These are phyloP conservation scores for Martes martes DNA, from an alignment of 2,113 vertebrate species.

Conservation along the genomic window DNA sequence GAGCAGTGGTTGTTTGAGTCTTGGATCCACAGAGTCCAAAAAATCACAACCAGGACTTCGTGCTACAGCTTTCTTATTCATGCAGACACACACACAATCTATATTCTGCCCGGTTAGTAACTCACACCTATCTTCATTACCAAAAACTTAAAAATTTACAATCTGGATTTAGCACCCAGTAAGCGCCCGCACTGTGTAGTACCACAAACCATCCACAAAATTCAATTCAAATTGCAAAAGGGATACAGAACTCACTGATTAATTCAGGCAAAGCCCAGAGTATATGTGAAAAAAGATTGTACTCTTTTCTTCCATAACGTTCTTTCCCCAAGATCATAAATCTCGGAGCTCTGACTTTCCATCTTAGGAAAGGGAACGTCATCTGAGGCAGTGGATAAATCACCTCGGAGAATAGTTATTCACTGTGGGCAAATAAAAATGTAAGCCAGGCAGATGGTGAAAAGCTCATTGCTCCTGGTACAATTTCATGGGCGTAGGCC, in stretches of 20 bases:
- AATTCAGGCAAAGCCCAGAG: not conserved
- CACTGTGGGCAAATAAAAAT: constrained; percentile 26
- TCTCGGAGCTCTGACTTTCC: not conserved
- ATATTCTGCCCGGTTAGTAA: not conserved
- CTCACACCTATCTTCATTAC: not conserved
- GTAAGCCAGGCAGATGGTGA: not conserved
- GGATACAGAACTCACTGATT: not conserved
- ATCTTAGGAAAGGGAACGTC: constrained; percentile 11
- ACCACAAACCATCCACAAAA: not conserved
- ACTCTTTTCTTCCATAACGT: constrained; percentile 17
- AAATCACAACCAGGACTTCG: not conserved
- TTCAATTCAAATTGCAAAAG: not conserved
- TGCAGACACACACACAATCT: not conserved
- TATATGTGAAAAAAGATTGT: not conserved
- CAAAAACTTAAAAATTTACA: not conserved
- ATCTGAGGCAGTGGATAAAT: constrained; percentile 22
- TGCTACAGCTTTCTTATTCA: not conserved
- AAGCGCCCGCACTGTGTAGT: not conserved
- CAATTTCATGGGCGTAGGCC: not conserved
- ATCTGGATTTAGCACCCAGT: not conserved
- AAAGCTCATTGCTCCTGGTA: not conserved
- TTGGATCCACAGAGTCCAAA: not conserved
- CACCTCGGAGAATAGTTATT: not conserved
- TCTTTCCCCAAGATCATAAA: constrained; percentile 28
- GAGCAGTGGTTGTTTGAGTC: not conserved